Evolutionary conservation across 2,888 invertebrate species (phyloP).

Genomic region (Stenodema calcarata): DNA sequence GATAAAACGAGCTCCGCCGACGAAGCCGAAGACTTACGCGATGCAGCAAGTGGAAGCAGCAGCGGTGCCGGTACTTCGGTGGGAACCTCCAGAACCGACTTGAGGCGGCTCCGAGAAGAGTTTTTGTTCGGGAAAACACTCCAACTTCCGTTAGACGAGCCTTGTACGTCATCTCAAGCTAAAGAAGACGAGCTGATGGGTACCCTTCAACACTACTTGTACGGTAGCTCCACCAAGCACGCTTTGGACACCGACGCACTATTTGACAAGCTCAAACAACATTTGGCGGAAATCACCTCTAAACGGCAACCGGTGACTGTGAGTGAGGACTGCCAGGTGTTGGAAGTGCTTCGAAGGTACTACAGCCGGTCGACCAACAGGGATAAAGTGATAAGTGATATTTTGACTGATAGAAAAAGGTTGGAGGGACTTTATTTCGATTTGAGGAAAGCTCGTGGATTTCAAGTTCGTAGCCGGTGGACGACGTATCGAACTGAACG

Average conservation of each 20-base stretch:
- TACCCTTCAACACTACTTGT: slow-evolving; percentile 73
- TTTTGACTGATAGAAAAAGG: slow-evolving; percentile 75
- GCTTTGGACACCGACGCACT: slow-evolving; percentile 70
- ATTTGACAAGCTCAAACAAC: slow-evolving; percentile 70
- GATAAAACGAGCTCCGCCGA: slow-evolving; percentile 69
- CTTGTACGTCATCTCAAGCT: slow-evolving; percentile 59
- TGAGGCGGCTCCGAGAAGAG: slow-evolving; percentile 72
- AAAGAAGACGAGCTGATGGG: slow-evolving; percentile 68
- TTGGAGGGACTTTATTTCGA: slow-evolving; percentile 78
- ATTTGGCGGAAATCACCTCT: slow-evolving; percentile 63
- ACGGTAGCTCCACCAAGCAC: slow-evolving; percentile 15
- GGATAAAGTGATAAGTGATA: slow-evolving; percentile 74
- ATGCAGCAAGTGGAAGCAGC: slow-evolving; percentile 62
- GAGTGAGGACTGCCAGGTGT: slow-evolving; percentile 67
- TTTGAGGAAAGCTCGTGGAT: slow-evolving; percentile 71
- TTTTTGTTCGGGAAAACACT: slow-evolving; percentile 65
- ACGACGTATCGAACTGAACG: slow-evolving; percentile 55
- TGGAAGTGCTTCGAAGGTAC: slow-evolving; percentile 73
- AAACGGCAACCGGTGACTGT: slow-evolving; percentile 60
- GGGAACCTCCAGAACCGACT: slow-evolving; percentile 71
- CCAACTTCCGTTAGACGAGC: neutral
- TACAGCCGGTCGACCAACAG: slow-evolving; percentile 71
- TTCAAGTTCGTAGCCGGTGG: slow-evolving; percentile 61
- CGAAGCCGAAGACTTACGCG: slow-evolving; percentile 67
- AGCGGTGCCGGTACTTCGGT: slow-evolving; percentile 61